These are phyloP conservation scores for Melikaiella ostensackeni DNA, from an alignment of 2,888 invertebrate species.

Conservation along the genomic window DNA sequence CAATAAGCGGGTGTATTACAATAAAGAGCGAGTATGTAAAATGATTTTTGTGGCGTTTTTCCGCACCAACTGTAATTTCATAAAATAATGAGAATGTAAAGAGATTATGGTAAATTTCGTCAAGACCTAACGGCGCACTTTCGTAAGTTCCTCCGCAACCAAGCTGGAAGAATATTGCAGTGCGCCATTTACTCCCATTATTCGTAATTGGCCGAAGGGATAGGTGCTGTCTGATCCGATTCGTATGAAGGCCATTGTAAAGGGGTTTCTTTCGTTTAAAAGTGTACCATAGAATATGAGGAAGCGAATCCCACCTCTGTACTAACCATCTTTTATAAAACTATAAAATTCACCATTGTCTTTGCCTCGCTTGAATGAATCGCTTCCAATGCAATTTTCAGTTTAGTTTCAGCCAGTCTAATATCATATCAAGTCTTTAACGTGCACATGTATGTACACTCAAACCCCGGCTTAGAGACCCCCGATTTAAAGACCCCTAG, in stretches of 20 bases:
- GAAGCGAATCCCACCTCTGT: neutral
- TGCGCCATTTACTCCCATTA: constrained; percentile 64
- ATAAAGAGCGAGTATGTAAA: constrained; percentile 17
- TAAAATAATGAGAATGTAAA: neutral
- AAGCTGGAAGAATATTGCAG: constrained; percentile 56
- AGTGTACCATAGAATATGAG: neutral
- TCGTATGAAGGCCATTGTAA: neutral
- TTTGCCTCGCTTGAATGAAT: neutral
- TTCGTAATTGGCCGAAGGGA: constrained; percentile 62
- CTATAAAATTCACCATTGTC: neutral
- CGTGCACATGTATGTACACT: too few species aligned
- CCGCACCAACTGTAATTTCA: constrained; percentile 20
- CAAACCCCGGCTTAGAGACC: too few species aligned
- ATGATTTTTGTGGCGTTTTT: neutral
- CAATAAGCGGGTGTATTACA: neutral
- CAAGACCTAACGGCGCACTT: constrained; percentile 44
- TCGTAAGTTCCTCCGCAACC: constrained; percentile 26
- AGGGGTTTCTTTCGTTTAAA: neutral
- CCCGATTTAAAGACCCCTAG: too few species aligned
- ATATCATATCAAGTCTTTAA: neutral
- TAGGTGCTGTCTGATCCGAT: constrained; percentile 13
- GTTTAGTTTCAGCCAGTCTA: neutral
- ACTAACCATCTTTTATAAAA: neutral
- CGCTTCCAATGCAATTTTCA: neutral
- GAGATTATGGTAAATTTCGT: constrained; percentile 40